Percentiles rank a stretch among this genome's conserved stretches.
phyloP scores from a whole-genome alignment of 2,888 invertebrate genomes.

The Amblyteles armatorius region DNA sequence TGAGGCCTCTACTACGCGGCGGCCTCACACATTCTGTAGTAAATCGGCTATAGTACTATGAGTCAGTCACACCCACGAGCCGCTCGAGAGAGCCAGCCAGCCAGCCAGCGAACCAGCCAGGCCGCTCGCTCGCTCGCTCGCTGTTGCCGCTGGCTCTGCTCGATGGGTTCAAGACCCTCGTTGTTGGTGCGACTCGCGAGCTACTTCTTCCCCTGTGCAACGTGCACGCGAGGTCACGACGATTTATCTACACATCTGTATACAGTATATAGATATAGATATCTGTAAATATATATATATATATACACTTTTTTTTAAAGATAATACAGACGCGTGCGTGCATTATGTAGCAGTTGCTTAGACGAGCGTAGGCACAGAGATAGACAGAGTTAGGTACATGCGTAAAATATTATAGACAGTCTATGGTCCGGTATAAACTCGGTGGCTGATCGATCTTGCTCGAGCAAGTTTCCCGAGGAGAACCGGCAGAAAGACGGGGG shows the following conservation, averaged over 20 bases:
- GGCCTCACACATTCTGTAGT: slow-evolving; percentile 81
- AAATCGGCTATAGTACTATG: slow-evolving; percentile 84
- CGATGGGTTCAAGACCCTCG: slow-evolving; percentile 82
- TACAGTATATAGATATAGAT: slow-evolving; percentile 33
- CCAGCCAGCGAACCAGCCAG: slow-evolving; percentile 22
- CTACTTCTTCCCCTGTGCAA: slow-evolving; percentile 50
- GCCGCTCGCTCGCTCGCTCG: neutral
- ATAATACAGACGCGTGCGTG: slow-evolving; percentile 5
- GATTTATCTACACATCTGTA: slow-evolving; percentile 63
- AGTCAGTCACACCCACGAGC: slow-evolving; percentile 84
- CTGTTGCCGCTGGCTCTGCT: slow-evolving; percentile 50
- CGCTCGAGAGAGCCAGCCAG: slow-evolving; percentile 69
- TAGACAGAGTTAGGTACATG: slow-evolving; percentile 21
- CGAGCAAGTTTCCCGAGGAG: slow-evolving; percentile 10
- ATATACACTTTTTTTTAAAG: slow-evolving; percentile 24
- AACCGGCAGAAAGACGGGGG: slow-evolving; percentile 17
- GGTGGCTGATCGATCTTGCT: slow-evolving; percentile 26
- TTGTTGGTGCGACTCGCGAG: slow-evolving; percentile 73
- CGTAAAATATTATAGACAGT: slow-evolving; percentile 2
- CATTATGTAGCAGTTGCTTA: neutral
- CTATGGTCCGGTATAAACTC: neutral
- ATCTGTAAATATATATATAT: neutral
- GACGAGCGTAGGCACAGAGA: neutral
- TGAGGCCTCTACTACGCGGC: slow-evolving; percentile 70
- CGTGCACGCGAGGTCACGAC: slow-evolving; percentile 79